Evolutionary conservation across 2,888 invertebrate species (phyloP).

Genomic region (Falcaria lacertinaria): DNA sequence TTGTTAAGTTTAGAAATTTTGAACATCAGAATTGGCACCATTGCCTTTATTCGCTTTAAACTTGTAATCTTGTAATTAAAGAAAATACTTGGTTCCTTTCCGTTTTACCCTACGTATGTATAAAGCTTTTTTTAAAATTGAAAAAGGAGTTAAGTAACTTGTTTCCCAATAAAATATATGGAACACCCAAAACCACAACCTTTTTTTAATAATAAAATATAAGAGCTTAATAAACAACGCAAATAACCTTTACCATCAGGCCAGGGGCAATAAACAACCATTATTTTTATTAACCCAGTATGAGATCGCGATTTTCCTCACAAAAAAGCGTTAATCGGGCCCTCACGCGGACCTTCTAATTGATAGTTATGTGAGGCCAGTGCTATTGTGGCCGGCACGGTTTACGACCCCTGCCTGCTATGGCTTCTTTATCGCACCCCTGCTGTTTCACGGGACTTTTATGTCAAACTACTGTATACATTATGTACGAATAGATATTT

Average conservation of each 20-base stretch:
- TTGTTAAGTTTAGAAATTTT: too few relatives aligned
- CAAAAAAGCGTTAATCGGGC: background rate
- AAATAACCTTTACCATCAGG: background rate
- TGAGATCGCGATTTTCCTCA: background rate
- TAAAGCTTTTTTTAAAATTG: too few relatives aligned
- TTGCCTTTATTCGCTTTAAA: too few relatives aligned
- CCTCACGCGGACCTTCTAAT: background rate
- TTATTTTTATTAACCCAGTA: background rate
- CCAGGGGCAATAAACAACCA: background rate
- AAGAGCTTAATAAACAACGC: background rate
- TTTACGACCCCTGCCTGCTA: background rate
- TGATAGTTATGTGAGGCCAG: background rate
- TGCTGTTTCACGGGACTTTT: background rate
- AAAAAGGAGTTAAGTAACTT: too few relatives aligned
- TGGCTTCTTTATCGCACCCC: background rate
- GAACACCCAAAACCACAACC: background rate
- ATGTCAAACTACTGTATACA: background rate
- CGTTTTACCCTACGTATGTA: too few relatives aligned
- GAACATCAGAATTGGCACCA: too few relatives aligned
- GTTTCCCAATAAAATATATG: background rate
- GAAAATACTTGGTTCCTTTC: too few relatives aligned
- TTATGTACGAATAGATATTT: too few relatives aligned
- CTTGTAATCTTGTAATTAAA: too few relatives aligned
- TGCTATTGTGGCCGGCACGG: background rate
- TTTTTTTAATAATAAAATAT: too few relatives aligned